Evolutionary conservation across 2,888 invertebrate species (phyloP), one percentile per base, ranked within the genome.

Genomic region (Caenorhabditis doughertyi): DNA sequence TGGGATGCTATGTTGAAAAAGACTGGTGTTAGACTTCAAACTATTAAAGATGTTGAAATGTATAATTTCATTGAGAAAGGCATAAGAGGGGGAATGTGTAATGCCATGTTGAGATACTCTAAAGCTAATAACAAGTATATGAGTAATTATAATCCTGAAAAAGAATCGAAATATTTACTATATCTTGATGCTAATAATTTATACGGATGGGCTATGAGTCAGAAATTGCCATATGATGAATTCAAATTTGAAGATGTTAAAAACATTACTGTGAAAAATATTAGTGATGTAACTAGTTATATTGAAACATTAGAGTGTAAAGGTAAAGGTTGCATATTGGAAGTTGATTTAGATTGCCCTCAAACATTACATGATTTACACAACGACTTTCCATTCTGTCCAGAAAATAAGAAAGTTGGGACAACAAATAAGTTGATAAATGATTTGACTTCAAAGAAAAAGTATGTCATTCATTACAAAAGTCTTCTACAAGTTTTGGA

Each of bases 271-370:
- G n/a, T n/a, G n/a, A n/a, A n/a, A n/a, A 65, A 51, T 73, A 49
- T 72, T 65, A 39, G 65, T 55, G 35, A 58, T 1, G 32, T 32
- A 32, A 32, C 9, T 4, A 32, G 4, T 32, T 32, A 32, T 9
- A 21, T 49, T 5, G 21, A 49, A 21, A 21, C 18, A 7, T 21
- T 49, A 4, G 0, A 18, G 3, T 3, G 11, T 21, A 5, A 21
- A 47, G 32, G 8, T 4, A 56, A 65, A n/a, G 92, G 92, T 0
- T 92, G 91, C 74, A 90, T 93, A 32, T 84, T 93, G 3, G 92
- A 93, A 82, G 92, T 93, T 4, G 92, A 93, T 79, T 74, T 93
- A 27, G 88, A 91, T 35, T 93, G 93, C 85, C 92, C 92, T 3
- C 18, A n/a, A 51, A 11, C 65, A 29, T 29, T 64, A 7, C 32